phyloP scores from a whole-genome alignment of 2,888 invertebrate species.

The Formica aserva region DNA sequence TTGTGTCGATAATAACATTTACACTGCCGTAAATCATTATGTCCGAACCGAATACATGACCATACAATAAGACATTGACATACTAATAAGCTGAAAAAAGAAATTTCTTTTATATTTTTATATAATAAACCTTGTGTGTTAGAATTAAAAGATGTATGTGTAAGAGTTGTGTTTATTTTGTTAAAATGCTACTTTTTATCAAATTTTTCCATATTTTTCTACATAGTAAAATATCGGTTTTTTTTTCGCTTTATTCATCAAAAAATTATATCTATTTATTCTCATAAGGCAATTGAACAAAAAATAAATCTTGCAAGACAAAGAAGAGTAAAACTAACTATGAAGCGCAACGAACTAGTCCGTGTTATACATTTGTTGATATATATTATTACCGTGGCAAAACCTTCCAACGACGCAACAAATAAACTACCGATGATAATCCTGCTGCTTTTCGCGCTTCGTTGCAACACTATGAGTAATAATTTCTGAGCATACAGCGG shows the following conservation, averaged over 20 bases:
- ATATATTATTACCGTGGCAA: constrained; percentile 38
- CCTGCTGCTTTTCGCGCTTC: constrained; percentile 15
- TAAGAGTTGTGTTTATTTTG: neutral
- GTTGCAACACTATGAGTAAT: constrained; percentile 26
- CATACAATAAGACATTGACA: constrained; percentile 37
- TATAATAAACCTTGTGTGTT: neutral
- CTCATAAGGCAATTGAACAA: neutral
- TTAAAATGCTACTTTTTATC: neutral
- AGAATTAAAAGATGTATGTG: neutral
- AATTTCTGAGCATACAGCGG: constrained; percentile 31
- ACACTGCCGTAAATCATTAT: neutral
- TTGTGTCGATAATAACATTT: constrained; percentile 1
- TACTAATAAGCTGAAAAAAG: constrained; percentile 14
- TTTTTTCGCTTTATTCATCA: neutral
- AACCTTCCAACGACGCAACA: constrained; percentile 35
- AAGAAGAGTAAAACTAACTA: neutral
- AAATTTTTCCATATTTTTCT: neutral
- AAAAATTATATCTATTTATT: neutral
- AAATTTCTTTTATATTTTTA: neutral
- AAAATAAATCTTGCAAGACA: neutral
- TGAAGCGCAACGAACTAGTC: neutral
- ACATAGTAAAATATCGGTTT: neutral
- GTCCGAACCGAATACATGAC: neutral
- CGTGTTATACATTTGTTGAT: neutral
- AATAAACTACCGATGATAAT: constrained; percentile 28